phyloP scores from a whole-genome alignment of 2,113 vertebrate genomes.

The Triplophysa siluroides region DNA sequence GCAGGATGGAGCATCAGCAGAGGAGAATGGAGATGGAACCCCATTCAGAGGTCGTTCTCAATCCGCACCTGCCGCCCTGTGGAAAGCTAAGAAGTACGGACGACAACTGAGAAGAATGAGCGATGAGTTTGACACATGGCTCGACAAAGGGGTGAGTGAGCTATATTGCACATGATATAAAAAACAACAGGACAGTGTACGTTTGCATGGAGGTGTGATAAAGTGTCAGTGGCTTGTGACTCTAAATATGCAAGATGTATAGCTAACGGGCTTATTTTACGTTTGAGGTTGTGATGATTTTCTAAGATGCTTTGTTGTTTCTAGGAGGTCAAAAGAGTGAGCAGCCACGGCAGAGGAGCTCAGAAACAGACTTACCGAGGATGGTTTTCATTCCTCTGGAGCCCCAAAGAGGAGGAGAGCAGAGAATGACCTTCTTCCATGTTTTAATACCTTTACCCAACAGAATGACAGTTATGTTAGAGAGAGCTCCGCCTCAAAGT shows the following conservation, averaged over 20 bases:
- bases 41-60: slow-evolving; percentile 72
- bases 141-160: slow-evolving; percentile 65
- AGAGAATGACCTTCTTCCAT: slow-evolving; percentile 43
- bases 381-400: slow-evolving; percentile 63
- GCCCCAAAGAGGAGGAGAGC: slow-evolving; percentile 55
- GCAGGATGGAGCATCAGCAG: slow-evolving; percentile 45
- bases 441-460: background rate
- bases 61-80: slow-evolving; percentile 76
- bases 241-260: background rate
- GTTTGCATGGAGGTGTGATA: background rate
- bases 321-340: slow-evolving; percentile 54
- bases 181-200: background rate
- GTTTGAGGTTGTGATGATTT: background rate
- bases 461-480: background rate
- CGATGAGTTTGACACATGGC: slow-evolving; percentile 76
- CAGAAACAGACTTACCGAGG: slow-evolving; percentile 48
- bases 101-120: slow-evolving; percentile 80
- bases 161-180: background rate
- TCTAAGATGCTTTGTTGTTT: background rate
- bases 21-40: slow-evolving; percentile 62
- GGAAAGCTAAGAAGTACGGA: slow-evolving; percentile 76
- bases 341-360: slow-evolving; percentile 26
- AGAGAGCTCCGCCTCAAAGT: slow-evolving; percentile 10
- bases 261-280: background rate
- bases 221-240: background rate